Evolutionary conservation across 2,888 invertebrate species (phyloP).

Genomic region (Amphiduros pacificus): DNA sequence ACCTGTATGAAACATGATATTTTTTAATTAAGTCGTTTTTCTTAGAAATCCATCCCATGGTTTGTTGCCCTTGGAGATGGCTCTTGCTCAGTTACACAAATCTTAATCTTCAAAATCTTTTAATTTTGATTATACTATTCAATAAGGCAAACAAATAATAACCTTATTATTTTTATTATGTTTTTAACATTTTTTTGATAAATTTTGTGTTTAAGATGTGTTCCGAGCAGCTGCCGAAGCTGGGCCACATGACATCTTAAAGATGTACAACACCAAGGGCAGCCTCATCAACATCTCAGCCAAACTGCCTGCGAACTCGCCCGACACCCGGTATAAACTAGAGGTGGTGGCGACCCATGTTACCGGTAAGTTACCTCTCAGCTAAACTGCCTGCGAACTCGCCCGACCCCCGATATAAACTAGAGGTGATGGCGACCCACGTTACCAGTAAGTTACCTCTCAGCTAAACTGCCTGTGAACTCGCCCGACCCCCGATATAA

Average conservation of each 20-base stretch:
- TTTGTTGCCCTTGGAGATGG: too few relatives aligned
- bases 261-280: conserved; percentile 67
- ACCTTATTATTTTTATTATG: not conserved
- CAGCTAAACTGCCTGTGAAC: conserved; percentile 66
- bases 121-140: too few relatives aligned
- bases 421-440: conserved; percentile 63
- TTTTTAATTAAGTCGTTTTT: too few relatives aligned
- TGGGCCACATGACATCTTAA: conserved; percentile 70
- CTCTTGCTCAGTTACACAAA: too few relatives aligned
- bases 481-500: conserved; percentile 65
- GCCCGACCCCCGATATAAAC: conserved; percentile 64
- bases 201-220: conserved; percentile 63
- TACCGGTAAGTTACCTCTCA: conserved; percentile 45
- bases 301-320: conserved; percentile 65
- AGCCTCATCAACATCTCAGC: conserved; percentile 69
- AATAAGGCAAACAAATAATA: too few relatives aligned
- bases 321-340: conserved; percentile 65
- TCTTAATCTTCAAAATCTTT: too few relatives aligned
- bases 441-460: conserved; percentile 46
- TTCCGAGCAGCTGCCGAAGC: conserved; percentile 72
- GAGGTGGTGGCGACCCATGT: conserved; percentile 62
- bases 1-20: too few relatives aligned
- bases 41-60: too few relatives aligned
- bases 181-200: conserved; percentile 1
- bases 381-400: conserved; percentile 66